Base-by-base conservation (phyloP, 53 echinoderm and acorn worm species). In the Mesocentrotus franciscanus region DNA sequence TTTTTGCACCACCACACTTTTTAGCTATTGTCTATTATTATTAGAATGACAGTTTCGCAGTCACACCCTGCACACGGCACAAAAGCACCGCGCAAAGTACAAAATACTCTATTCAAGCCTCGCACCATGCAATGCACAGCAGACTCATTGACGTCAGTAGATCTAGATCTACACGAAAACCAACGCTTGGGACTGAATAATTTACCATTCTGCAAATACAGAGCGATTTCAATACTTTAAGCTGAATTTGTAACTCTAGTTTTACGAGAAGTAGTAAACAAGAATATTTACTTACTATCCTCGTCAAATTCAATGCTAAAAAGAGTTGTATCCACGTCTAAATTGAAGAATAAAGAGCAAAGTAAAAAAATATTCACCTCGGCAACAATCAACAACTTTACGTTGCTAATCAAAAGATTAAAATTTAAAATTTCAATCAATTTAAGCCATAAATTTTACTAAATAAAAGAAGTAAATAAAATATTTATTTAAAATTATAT, bases 331-430 rank as follows among this genome's bases (percentile, higher is more conserved):
- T 84, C 84, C 4, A 84, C 84, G 84, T 84, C 22, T 42, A 84
- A 84, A 84, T 32, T 55, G 22, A 0, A 84, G 49, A 42, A 18
- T 22, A 42, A 18, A 11, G 49, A 24, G 55, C 49, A 49, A 36
- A 27, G 7, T 49, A 22, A 7, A 1, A 62, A 62, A 16, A 62
- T 6, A 8, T 8, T 36, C 18, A 36, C 49, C 84, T 84, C 84
- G 36, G 84, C 84, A 84, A 84, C 84, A 42, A 49, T 84, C 36
- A 84, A 84, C 84, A 84, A 84, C 84, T 42, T 42, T 84, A 9
- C 13, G 84, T 42, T 84, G 84, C 84, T 84, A 32, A 84, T 42
- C 9, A 42, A 74, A 30, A 74, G 74, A 30, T 74, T 30, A 1
- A 0, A 74, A 74, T 74, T 9, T 18, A 18, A 39, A 42, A 39